A percentile compares a stretch with the other conserved stretches of the same genome.
Conservation (phyloP, 2,113 vertebrate species). For the Ursus arctos region DNA sequence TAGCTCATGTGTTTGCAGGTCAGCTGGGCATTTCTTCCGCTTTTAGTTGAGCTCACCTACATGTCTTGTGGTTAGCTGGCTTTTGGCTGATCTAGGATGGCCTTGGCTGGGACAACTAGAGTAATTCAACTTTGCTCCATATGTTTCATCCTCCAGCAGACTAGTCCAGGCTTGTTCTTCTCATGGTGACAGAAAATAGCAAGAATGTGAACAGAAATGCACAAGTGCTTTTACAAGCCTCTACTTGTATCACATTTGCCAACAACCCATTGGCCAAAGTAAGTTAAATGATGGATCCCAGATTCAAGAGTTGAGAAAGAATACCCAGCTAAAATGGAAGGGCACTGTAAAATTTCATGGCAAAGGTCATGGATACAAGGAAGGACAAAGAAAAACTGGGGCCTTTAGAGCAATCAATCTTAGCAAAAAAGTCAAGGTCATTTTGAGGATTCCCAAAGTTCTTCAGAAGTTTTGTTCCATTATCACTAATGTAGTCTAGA, state of each 20-base stretch:
- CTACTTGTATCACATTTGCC: conserved; percentile 24
- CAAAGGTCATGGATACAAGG: neutral
- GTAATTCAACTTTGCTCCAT: conserved; percentile 10
- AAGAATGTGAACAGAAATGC: conserved; percentile 21
- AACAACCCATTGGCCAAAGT: conserved; percentile 8
- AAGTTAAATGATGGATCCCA: conserved; percentile 45
- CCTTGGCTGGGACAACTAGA: neutral
- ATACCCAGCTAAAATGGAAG: neutral
- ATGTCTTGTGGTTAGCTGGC: neutral
- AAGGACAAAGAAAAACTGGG: conserved; percentile 17
- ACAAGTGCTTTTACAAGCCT: conserved; percentile 16
- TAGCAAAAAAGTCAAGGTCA: conserved; percentile 49
- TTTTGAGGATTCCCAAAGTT: conserved; percentile 52
- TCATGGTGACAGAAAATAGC: neutral
- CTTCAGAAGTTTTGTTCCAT: conserved; percentile 34
- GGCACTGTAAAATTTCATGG: neutral
- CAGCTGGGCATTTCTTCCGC: conserved; percentile 16
- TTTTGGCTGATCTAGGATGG: conserved; percentile 30
- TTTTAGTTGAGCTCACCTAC: conserved; percentile 32
- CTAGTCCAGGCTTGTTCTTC: conserved; percentile 9
- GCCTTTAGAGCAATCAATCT: neutral
- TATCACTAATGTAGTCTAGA: conserved; percentile 39
- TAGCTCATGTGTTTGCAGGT: conserved; percentile 24
- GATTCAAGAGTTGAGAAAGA: neutral
- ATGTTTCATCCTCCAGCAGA: neutral